Base-by-base conservation (phyloP, 2,888 invertebrate genomes). In the Brenthis ino region DNA sequence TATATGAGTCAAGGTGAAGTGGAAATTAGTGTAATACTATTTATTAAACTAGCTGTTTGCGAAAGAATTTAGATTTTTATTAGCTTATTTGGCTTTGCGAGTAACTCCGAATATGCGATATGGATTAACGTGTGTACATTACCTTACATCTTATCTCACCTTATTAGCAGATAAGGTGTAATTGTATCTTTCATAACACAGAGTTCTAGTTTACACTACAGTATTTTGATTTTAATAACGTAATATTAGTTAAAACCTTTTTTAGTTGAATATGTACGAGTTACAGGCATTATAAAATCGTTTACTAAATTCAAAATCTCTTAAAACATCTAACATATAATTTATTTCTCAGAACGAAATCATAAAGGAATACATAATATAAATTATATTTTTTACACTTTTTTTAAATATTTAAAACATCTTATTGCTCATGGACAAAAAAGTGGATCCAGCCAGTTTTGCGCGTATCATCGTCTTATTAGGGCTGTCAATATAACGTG, bases 71-170 rank as follows among this genome's bases (percentile, higher is more conserved):
- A 43, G 37, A 43, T 16, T 63, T 53, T 63, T 20, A 24, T 8
- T 13, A 37, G 20, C 20, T 33, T 63, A 53, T 63, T 6, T 12
- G 43, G 53, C 13, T 63, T 16, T 53, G 51, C 53, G 6, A 12
- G 3, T 53, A 53, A 63, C 53, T 53, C 33, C 14, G 53, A 51
- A 51, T 63, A 54, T 57, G 28, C 64, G 20, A 47, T 61, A 61
- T 55, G 47, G 43, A 61, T 70, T 64, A 61, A n/a, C 37, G 20
- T 55, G 43, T 48, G 37, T 37, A 58, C 33, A 71, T 68, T 68
- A 58, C 65, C 47, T 68, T 64, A 71, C 68, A 60, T 65, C 64
- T 66, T 69, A 69, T 71, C 71, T 20, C 57, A 16, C 64, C 33
- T 67, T 61, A 68, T 64, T 58, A 58, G 16, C 16, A 60, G 71